Evolutionary conservation across 2,113 vertebrate species (phyloP), one percentile per base, ranked within the genome.

Genomic region (Mormoops blainvillei): DNA sequence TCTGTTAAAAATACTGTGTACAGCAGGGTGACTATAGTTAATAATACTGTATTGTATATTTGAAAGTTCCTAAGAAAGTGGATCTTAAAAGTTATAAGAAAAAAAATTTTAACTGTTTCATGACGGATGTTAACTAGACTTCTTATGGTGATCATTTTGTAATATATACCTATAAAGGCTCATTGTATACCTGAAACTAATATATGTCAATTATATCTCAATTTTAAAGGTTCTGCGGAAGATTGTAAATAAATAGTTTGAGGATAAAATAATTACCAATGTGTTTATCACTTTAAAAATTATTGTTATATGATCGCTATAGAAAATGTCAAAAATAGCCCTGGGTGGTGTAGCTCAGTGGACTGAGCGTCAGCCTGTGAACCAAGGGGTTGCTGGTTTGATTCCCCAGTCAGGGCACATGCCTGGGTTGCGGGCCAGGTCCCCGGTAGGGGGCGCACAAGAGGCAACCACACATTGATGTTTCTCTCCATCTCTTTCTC

Each of bases 251-350:
- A 85, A 89, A 54, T 56, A 16, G 4, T 67, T 74, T 22, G 19
- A 94, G 13, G n/a, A 15, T 93, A 89, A 70, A 93, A 70, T 65
- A 89, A 52, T 86, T 94, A 73, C 0, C 11, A 94, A 3, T 78
- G 2, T 82, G 7, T 67, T 90, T 95, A 22, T 76, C 14, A 89
- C n/a, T 65, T 48, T 65, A 41, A 76, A 84, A 78, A 73, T 77
- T 73, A 77, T 71, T 74, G 52, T 83, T 78, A 78, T 2, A 41
- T 61, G 24, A 3, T 45, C 31, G 1, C 20, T 92, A 4, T 89
- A 94, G 70, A 95, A 94, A 94, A 82, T 92, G 52, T 67, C 36
- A 92, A 56, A 84, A 84, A 68, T 45, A 77, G n/a, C n/a, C n/a
- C n/a, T n/a, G n/a, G n/a, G n/a, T n/a, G n/a, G n/a, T n/a, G n/a